Base-by-base conservation (phyloP, 2,113 vertebrate species). In the Pantherophis guttatus region DNA sequence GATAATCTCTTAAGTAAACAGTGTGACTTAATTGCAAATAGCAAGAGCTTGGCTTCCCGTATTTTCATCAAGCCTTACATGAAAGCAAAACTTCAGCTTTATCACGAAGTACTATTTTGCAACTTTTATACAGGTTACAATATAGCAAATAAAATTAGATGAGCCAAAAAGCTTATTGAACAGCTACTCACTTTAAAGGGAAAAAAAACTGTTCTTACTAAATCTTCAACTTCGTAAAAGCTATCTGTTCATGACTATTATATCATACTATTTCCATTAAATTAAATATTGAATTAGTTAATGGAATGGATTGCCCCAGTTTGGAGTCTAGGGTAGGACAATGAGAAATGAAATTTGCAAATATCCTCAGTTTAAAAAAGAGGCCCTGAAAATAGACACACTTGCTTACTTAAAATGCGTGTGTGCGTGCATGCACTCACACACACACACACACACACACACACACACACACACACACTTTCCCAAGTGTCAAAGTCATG, bases 341-440 rank as follows among this genome's bases (percentile, higher is more conserved):
- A 21, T 33, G 17, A 19, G 26, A 54, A 87, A 87, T 53, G 29
- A 53, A 24, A 87, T 54, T 87, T 54, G 50, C 52, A 29, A 54
- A 87, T 87, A 13, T 53, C 50, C 86, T 53, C 17, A 52, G 50
- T 53, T 53, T 87, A 19, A 53, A 29, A 86, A 53, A 87, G 6
- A 53, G 52, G n/a, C 13, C 48, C n/a, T 87, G 86, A 52, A 87
- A n/a, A 21, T 8, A 87, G 50, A 53, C 48, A 87, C 6, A 12
- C 10, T 48, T 86, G 24, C 19, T 48, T 48, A 86, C 19, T 48
- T 48, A 86, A 23, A 48, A 10, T 6, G 57, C 23, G 7, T 58
- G 21, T 57, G 55, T 6, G 5, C 5, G 0, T 13, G 4, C 17
- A 0, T 50, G 7, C 19, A 8, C 23, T 1, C 58, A 24, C 58